Percentiles rank a stretch among this genome's conserved stretches.
These are phyloP conservation scores for Cantharis rustica DNA, from an alignment of 2,888 invertebrate genomes.

Conservation along the genomic window DNA sequence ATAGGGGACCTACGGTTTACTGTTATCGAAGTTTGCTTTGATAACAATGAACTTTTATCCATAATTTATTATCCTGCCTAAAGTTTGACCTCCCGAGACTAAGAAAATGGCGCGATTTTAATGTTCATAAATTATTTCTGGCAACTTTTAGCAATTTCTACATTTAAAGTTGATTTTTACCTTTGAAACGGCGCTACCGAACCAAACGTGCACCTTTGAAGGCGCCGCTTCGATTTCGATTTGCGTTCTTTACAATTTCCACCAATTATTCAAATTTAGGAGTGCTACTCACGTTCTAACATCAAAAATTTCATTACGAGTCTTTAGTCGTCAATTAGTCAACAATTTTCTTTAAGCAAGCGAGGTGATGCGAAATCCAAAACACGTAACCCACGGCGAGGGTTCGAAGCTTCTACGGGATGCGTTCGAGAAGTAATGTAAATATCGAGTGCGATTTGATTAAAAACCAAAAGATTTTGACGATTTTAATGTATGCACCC, in stretches of 20 bases:
- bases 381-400: too few species aligned
- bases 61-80: too few species aligned
- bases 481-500: slow-evolving; percentile 13
- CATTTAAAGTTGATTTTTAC: background rate
- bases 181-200: background rate
- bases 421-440: background rate
- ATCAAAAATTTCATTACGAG: background rate
- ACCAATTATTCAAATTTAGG: background rate
- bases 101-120: too few species aligned
- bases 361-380: too few species aligned
- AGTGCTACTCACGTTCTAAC: background rate
- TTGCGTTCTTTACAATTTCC: background rate
- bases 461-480: background rate
- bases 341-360: too few species aligned
- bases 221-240: background rate
- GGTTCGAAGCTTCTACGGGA: background rate
- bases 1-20: too few species aligned
- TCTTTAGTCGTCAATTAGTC: background rate
- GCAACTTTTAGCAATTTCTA: too few species aligned
- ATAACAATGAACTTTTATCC: too few species aligned
- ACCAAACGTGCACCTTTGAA: background rate
- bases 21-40: too few species aligned
- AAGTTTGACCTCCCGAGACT: too few species aligned
- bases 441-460: background rate
- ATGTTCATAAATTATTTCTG: too few species aligned